Percentiles rank a stretch among this genome's conserved stretches.
Evolutionary conservation across 1,140 invertebrate genomes (phyloP).

Genomic region (Rhizoglyphus robini): DNA sequence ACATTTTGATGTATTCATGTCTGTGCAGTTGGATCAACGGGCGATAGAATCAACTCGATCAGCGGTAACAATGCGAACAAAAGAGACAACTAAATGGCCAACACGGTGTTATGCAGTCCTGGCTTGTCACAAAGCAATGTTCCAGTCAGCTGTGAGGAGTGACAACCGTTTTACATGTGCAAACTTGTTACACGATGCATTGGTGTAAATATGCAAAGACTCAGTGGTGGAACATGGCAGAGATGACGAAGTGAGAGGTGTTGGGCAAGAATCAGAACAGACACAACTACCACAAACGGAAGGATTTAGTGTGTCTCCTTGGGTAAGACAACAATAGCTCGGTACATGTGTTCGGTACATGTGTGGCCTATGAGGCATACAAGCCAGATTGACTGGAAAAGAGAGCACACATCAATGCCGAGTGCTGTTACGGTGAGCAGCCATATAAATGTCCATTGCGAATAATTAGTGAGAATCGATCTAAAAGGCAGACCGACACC

Average conservation of each 20-base stretch:
- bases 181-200: neutral
- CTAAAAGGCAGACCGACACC: neutral
- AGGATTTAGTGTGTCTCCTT: neutral
- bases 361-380: neutral
- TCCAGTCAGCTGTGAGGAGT: too few species aligned
- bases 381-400: neutral
- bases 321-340: neutral
- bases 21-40: too few species aligned
- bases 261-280: neutral
- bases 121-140: too few species aligned
- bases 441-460: too few species aligned
- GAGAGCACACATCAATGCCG: neutral
- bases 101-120: too few species aligned
- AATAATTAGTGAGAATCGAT: too few species aligned
- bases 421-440: neutral
- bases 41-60: too few species aligned
- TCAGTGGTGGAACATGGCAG: neutral
- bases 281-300: neutral
- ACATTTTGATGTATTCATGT: too few species aligned
- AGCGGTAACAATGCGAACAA: too few species aligned
- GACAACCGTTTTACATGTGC: too few species aligned
- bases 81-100: too few species aligned
- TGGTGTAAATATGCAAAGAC: neutral
- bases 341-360: neutral
- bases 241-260: neutral